phyloP scores from a whole-genome alignment of 2,113 vertebrate genomes.

The Bettongia penicillata region DNA sequence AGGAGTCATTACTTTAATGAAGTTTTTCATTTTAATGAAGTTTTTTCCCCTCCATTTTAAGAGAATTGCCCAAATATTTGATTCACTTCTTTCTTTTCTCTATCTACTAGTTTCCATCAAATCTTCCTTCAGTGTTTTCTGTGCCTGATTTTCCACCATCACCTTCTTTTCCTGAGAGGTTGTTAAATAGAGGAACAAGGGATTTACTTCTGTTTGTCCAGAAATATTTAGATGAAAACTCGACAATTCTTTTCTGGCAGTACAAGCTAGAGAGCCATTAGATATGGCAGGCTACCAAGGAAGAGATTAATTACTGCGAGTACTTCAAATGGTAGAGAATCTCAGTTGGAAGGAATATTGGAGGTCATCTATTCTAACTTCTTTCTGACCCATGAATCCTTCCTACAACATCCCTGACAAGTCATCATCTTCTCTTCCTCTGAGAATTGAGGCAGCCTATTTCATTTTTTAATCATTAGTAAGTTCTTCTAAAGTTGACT shows the following conservation, averaged over 20 bases:
- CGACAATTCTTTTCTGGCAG: not conserved
- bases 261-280: not conserved
- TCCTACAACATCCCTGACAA: not conserved
- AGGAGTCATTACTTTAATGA: not conserved
- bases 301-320: slow-evolving; percentile 46
- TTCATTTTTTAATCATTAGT: not conserved
- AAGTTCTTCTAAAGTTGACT: not conserved
- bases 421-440: not conserved
- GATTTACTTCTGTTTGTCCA: slow-evolving; percentile 35
- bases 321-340: slow-evolving; percentile 34
- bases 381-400: not conserved
- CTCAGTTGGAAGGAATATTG: not conserved
- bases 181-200: slow-evolving; percentile 30
- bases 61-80: not conserved
- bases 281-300: slow-evolving; percentile 21
- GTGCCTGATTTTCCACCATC: slow-evolving; percentile 29
- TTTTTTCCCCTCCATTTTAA: slow-evolving; percentile 10
- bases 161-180: slow-evolving; percentile 18
- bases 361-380: not conserved
- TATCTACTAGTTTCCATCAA: slow-evolving; percentile 21
- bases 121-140: slow-evolving; percentile 17
- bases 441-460: not conserved
- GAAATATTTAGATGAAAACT: not conserved
- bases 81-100: not conserved
- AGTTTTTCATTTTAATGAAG: not conserved